These are phyloP conservation scores for Oryctes rhinoceros DNA, from an alignment of 1,140 invertebrate genomes.

Conservation along the genomic window DNA sequence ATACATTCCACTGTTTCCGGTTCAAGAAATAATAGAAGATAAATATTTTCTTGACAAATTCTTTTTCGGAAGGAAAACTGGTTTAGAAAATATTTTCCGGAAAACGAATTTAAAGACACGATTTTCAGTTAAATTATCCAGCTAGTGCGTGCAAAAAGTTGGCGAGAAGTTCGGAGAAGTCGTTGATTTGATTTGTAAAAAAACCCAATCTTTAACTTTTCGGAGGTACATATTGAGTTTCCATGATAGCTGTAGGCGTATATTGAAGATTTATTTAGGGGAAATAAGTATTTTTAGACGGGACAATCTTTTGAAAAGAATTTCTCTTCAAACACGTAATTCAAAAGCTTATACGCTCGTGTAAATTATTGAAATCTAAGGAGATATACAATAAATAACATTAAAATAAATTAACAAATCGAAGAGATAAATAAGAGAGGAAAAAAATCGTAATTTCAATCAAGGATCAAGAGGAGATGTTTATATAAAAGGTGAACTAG, in stretches of 20 bases:
- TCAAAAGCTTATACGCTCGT: background rate
- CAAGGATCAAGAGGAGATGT: background rate
- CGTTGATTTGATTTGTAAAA: conserved; percentile 2
- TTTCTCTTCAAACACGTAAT: background rate
- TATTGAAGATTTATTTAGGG: background rate
- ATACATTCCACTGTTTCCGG: no score
- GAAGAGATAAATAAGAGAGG: no score
- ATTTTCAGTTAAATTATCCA: conserved; percentile 9
- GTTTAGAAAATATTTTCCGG: background rate
- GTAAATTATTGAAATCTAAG: background rate
- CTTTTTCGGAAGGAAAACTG: no score
- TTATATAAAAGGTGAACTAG: conserved; percentile 44
- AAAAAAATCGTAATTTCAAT: no score
- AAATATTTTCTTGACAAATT: no score
- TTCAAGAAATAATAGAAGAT: no score
- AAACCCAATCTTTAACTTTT: background rate
- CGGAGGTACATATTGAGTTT: background rate
- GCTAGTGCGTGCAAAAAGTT: background rate
- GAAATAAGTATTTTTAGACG: conserved; percentile 5
- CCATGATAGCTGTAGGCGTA: conserved; percentile 7
- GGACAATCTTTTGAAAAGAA: background rate
- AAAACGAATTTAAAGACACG: background rate
- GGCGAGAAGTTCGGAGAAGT: background rate
- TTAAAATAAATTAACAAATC: background rate
- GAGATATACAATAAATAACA: background rate